Evolutionary conservation across 2,113 vertebrate species (phyloP).

Genomic region (Ceyx cyanopectus): DNA sequence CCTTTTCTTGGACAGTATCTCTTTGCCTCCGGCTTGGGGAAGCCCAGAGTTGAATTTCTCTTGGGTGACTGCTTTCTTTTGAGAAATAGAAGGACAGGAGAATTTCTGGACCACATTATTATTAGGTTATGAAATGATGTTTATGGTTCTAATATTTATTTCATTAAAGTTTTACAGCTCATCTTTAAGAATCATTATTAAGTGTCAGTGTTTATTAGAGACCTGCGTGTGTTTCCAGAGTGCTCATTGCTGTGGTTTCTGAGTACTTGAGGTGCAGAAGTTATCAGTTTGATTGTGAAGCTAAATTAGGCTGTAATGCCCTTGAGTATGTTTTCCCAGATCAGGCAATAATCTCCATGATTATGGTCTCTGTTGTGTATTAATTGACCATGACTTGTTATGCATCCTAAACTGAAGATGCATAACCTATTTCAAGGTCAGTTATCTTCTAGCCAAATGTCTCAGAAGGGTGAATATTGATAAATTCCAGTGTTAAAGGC

Average conservation of each 20-base stretch:
- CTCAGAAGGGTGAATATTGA: conserved; percentile 1
- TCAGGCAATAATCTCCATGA: conserved; percentile 18
- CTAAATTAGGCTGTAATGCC: conserved; percentile 42
- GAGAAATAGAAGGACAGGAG: neutral
- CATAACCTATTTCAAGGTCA: conserved; percentile 42
- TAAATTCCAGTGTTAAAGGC: neutral
- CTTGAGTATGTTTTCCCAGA: conserved; percentile 40
- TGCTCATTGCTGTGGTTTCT: neutral
- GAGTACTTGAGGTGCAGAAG: neutral
- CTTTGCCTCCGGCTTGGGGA: neutral
- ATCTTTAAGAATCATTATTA: neutral
- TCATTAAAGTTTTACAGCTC: neutral
- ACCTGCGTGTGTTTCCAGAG: neutral
- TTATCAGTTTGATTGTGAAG: conserved; percentile 9
- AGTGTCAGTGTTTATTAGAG: neutral
- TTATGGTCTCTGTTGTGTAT: conserved; percentile 45
- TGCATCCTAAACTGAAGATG: conserved; percentile 8
- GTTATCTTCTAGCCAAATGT: neutral
- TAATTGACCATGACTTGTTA: conserved; percentile 54
- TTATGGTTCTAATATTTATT: conserved; percentile 5
- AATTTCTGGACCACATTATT: neutral
- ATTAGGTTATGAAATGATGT: neutral
- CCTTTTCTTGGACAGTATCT: neutral
- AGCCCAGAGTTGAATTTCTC: neutral
- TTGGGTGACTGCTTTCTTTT: neutral